Evolutionary conservation across 2,113 vertebrate genomes (phyloP), one percentile per base, ranked within the genome.

Genomic region (Pluvianellus socialis): DNA sequence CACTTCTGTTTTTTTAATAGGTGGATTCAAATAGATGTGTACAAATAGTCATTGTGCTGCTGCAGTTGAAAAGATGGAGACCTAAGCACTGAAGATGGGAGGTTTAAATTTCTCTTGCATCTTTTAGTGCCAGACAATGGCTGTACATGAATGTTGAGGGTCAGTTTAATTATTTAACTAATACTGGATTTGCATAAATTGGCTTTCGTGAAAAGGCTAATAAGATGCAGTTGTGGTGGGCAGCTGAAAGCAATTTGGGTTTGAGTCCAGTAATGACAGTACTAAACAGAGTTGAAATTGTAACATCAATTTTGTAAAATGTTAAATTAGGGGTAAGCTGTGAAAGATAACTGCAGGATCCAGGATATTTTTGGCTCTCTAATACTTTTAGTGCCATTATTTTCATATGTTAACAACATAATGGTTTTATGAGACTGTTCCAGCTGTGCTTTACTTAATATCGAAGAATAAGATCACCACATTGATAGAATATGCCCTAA

Each of bases 181-280:
- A 98, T 84, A 72, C 88, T 92, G 94, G 96, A 98, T 98, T 98
- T 98, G 96, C 98, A 98, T 99, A 98, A 98, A 98, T 98, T 97
- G 95, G 95, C 94, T 96, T 96, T 97, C 73, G 14, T 97, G 92
- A 92, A 96, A 97, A 97, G 97, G 94, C 97, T 98, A 98, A 98
- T 97, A 93, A 96, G 75, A 92, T 97, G 90, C 79, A 95, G 79
- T 95, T 97, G 93, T 96, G 59, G 74, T 96, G 92, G 97, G 88
- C 95, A 97, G 97, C 96, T 97, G 97, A 97, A 98, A 98, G 95
- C 93, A 97, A 96, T 98, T 98, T 98, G 86, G 47, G 44, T 91
- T 96, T 97, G 81, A 97, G 76, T 97, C 92, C 83, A 94, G 79
- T 96, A 95, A 98, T 97, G 97, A 97, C 92, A 93, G 95, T 90